Conservation (phyloP, 1,140 invertebrate genomes). For the Epicauta chinensis region DNA sequence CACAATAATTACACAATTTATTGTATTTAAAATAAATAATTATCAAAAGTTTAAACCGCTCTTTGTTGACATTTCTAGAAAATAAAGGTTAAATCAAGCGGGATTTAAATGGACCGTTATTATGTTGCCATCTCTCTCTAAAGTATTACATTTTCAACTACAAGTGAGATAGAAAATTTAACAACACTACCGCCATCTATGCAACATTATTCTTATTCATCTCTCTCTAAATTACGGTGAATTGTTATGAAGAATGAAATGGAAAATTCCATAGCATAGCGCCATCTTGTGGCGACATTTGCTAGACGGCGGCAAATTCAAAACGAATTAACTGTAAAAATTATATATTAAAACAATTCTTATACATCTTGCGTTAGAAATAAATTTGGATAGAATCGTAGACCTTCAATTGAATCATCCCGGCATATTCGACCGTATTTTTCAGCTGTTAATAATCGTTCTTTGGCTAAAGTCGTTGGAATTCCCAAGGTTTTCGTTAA, state of each 20-base stretch:
- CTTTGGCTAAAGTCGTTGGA: slow-evolving; percentile 82
- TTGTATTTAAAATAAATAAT: not conserved
- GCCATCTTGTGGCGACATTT: no score
- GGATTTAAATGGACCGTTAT: no score
- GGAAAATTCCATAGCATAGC: no score
- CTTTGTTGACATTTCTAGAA: slow-evolving; percentile 11
- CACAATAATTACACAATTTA: not conserved
- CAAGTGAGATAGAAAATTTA: no score
- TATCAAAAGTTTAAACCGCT: no score
- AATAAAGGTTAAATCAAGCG: not conserved
- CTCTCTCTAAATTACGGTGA: no score
- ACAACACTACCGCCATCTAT: no score
- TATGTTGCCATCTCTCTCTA: no score
- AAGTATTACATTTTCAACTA: no score
- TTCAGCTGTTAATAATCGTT: slow-evolving; percentile 78
- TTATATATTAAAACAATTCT: not conserved
- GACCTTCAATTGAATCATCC: slow-evolving; percentile 89
- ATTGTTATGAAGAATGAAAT: no score
- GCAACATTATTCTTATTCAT: no score
- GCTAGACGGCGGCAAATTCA: no score
- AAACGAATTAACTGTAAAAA: not conserved
- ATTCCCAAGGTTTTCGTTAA: slow-evolving; percentile 74
- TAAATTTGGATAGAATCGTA: slow-evolving; percentile 87
- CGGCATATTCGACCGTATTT: slow-evolving; percentile 78
- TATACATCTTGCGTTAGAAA: slow-evolving; percentile 51